These are phyloP conservation scores for Alviniconcha strummeri DNA, from an alignment of 2,888 invertebrate species.

Conservation along the genomic window DNA sequence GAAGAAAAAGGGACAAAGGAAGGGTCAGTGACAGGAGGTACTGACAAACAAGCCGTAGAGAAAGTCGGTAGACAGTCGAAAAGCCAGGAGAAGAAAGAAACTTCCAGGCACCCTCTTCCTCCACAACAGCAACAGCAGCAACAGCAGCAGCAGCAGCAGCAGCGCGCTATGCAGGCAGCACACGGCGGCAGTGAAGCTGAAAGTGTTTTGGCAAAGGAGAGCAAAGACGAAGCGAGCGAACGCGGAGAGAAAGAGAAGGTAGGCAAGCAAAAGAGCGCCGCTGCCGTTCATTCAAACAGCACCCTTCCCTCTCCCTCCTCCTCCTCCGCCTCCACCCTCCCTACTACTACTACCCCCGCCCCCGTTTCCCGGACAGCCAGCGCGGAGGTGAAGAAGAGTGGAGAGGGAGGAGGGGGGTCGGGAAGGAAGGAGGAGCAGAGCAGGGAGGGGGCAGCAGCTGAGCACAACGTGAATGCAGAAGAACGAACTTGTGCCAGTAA, in stretches of 20 bases:
- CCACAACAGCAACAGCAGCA: conserved; percentile 12
- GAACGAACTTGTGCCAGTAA: too few relatives aligned
- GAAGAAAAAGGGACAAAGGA: too few relatives aligned
- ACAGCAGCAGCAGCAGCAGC: not conserved
- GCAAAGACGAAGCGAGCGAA: not conserved
- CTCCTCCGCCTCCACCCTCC: not conserved
- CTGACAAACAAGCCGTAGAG: too few relatives aligned
- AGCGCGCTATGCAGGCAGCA: not conserved
- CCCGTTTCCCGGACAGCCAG: not conserved
- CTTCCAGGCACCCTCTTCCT: too few relatives aligned
- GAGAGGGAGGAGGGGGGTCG: not conserved
- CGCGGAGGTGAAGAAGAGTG: not conserved
- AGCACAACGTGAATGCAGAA: too few relatives aligned
- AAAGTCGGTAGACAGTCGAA: not conserved
- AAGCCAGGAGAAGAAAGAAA: not conserved
- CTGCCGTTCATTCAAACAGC: not conserved
- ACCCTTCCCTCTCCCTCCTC: not conserved
- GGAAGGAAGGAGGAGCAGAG: too few relatives aligned
- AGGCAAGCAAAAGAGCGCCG: not conserved
- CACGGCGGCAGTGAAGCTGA: not conserved
- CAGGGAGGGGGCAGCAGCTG: too few relatives aligned
- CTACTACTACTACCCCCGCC: not conserved
- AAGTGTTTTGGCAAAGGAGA: not conserved
- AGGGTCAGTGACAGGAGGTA: too few relatives aligned
- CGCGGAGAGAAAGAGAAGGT: not conserved